Conservation (phyloP, 2,797 vertebrate species). For the Bradypus variegatus region DNA sequence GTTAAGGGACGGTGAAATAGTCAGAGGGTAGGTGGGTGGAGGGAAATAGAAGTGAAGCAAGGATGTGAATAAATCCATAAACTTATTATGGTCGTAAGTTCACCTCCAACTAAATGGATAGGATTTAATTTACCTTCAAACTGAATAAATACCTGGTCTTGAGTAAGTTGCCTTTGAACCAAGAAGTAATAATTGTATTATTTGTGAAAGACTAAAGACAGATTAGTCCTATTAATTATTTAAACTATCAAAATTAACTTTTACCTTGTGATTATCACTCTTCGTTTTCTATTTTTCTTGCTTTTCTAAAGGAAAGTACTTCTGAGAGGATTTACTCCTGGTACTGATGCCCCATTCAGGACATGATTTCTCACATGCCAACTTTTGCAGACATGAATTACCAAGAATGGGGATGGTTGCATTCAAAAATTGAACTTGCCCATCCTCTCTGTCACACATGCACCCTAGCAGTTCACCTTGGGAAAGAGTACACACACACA, state of each 20-base stretch:
- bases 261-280: not conserved
- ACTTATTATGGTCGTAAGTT: not conserved
- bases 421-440: not conserved
- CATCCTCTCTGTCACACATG: not conserved
- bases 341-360: not conserved
- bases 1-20: not conserved
- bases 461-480: not conserved
- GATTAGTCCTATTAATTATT: not conserved
- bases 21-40: not conserved
- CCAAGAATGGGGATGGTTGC: not conserved
- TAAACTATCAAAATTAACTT: not conserved
- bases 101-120: not conserved
- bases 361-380: not conserved
- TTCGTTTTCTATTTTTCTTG: not conserved
- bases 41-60: not conserved
- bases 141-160: not conserved
- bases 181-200: not conserved
- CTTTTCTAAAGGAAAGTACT: not conserved
- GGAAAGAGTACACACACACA: not conserved
- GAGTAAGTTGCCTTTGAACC: not conserved
- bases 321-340: not conserved
- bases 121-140: not conserved
- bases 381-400: not conserved
- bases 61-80: not conserved
- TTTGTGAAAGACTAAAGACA: slow-evolving; percentile 5